Conservation (phyloP, 2,113 vertebrate species). For the Elgaria multicarinata region DNA sequence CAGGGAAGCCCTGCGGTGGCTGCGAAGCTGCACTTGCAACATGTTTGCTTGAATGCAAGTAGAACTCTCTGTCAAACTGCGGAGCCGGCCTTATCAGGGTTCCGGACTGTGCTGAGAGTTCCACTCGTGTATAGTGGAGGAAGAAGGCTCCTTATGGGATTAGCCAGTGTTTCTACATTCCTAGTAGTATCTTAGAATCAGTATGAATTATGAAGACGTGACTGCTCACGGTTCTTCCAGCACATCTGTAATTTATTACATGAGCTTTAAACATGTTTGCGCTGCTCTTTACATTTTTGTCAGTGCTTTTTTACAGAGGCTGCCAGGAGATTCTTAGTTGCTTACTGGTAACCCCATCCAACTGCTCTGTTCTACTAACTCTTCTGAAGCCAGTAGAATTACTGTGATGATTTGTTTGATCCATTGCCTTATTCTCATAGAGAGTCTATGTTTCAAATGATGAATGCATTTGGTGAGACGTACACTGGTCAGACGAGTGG, state of each 20-base stretch:
- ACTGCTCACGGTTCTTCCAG: conserved; percentile 12
- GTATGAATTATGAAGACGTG: neutral
- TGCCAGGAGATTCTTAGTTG: neutral
- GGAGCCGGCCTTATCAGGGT: no score
- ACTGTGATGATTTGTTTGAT: conserved; percentile 37
- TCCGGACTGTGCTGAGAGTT: no score
- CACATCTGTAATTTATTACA: conserved; percentile 40
- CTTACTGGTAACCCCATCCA: conserved; percentile 34
- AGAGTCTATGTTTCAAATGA: neutral
- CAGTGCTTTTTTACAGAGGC: conserved; percentile 11
- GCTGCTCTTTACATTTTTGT: neutral
- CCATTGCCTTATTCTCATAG: conserved; percentile 8
- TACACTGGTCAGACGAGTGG: neutral
- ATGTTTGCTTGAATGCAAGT: no score
- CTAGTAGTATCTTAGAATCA: neutral
- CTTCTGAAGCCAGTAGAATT: conserved; percentile 27
- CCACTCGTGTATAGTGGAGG: no score
- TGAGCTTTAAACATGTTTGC: conserved; percentile 24
- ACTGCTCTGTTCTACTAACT: conserved; percentile 32
- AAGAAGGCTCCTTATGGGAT: neutral
- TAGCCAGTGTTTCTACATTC: neutral
- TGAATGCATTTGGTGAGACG: neutral
- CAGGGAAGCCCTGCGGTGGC: no score
- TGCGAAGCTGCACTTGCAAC: no score
- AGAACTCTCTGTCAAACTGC: no score